Base-by-base conservation (phyloP, 2,797 vertebrate genomes). In the Enteromius viviparus region DNA sequence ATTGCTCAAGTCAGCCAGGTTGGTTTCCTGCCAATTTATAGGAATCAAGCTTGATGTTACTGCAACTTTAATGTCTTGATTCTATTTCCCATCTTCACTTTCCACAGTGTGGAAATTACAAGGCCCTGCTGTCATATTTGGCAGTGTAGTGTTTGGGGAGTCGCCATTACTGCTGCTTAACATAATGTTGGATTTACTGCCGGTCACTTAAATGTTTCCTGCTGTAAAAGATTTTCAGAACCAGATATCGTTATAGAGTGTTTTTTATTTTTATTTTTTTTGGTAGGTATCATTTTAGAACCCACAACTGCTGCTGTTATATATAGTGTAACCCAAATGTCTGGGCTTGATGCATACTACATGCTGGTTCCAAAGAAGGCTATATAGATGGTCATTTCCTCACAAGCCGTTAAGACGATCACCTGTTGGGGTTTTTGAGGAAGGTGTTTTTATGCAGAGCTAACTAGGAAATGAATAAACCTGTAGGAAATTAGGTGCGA, bases 101-200 rank as follows among this genome's bases (percentile, higher is more conserved):
- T 76, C 58, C 60, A 58, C 65, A 70, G 83, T 40, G 78, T 84
- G 87, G 87, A 87, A 89, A 40, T 89, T 72, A 88, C 80, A 86
- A 74, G 71, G 19, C 26, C 26, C 87, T 60, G 85, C 89, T 58
- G 74, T 60, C 87, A 89, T 91, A 87, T 90, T 84, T 84, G 85
- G 78, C 55, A 77, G 40, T 64, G 15, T 47, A 19, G 29, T 49
- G 45, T 78, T 72, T 49, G 21, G 68, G 68, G 6, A 72, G 40
- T 34, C 9, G 26, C 68, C 79, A 81, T 81, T 55, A 69, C 49
- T 80, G 32, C 14, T 79, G 32, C 34, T 47, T 72, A 81, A 47
- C 29, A 62, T 81, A 81, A 81, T 62, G 29, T 62, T 72, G 79
- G 68, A 81, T 81, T 81, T 62, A 49, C 26, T 72, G 55, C 23